These are phyloP conservation scores for Cryptosula pallasiana DNA, from an alignment of 2,888 invertebrate species.

Conservation along the genomic window DNA sequence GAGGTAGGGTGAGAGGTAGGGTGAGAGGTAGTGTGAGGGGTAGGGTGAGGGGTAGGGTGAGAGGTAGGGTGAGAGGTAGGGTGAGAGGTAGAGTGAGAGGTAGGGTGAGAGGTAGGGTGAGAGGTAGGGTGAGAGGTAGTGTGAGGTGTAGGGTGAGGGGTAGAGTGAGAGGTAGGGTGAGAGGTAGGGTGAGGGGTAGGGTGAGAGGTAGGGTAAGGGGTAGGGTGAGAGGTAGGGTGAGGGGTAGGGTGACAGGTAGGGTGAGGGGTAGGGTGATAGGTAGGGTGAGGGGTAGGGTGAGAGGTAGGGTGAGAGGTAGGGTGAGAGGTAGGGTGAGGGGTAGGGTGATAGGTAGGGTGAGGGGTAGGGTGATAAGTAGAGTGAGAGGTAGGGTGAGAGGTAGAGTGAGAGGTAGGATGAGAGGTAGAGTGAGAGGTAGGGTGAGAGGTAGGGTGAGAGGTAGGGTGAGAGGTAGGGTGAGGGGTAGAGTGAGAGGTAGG, in stretches of 20 bases:
- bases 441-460: background rate
- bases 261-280: background rate
- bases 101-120: background rate
- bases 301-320: background rate
- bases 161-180: background rate
- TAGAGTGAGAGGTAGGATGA: too few species aligned
- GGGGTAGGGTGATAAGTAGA: too few species aligned
- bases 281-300: background rate
- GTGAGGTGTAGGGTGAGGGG: too few species aligned
- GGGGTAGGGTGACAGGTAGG: background rate
- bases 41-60: too few species aligned
- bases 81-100: conserved; percentile 1
- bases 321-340: background rate
- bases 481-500: too few species aligned
- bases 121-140: too few species aligned
- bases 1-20: background rate
- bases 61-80: conserved; percentile 1
- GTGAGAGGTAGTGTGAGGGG: background rate
- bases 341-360: background rate
- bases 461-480: background rate
- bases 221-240: background rate
- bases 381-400: too few species aligned
- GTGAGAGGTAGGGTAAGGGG: background rate
- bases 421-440: too few species aligned
- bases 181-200: background rate